Conservation (phyloP, 2,888 invertebrate genomes). For the Chrysolina americana region DNA sequence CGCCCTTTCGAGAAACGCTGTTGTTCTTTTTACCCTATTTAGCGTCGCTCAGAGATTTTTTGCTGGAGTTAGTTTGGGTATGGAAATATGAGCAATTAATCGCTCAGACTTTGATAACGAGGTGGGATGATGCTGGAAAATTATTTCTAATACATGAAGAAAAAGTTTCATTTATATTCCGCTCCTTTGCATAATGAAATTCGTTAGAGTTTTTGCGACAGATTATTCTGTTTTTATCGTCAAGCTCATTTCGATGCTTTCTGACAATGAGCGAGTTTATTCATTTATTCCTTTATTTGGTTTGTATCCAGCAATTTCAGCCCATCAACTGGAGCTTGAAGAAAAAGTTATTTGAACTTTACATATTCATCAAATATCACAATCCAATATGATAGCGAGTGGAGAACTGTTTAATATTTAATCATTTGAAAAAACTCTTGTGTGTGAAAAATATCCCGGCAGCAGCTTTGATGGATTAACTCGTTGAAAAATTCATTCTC, state of each 20-base stretch:
- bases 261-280: too few species aligned
- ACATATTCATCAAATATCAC: too few species aligned
- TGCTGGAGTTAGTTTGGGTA: not conserved
- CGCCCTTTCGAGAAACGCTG: not conserved
- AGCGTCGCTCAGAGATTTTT: not conserved
- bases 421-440: not conserved
- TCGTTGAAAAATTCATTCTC: not conserved
- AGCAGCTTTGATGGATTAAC: not conserved
- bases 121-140: not conserved
- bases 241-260: too few species aligned
- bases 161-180: not conserved
- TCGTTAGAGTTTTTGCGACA: not conserved
- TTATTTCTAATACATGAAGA: not conserved
- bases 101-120: not conserved
- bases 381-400: not conserved
- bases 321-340: too few species aligned
- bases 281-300: too few species aligned
- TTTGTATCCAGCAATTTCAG: too few species aligned
- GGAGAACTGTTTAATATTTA: not conserved
- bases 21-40: not conserved
- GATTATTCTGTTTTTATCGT: too few species aligned
- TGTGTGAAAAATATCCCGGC: not conserved
- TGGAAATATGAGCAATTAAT: not conserved
- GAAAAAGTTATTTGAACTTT: too few species aligned
- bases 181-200: not conserved